Conservation (phyloP, 2,888 invertebrate species). For the Dascillus cervinus region DNA sequence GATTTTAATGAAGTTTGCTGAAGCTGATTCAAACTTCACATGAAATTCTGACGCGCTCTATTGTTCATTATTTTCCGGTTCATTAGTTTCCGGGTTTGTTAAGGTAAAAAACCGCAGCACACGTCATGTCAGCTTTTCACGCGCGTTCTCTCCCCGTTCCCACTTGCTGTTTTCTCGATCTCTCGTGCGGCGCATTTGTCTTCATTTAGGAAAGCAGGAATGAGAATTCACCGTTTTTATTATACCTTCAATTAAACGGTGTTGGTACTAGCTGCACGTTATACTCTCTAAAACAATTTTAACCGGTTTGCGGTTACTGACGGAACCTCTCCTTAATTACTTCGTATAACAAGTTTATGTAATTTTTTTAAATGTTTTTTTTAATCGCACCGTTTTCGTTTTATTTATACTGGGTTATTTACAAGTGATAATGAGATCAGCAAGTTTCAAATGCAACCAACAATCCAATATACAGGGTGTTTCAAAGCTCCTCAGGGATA, state of each 20-base stretch:
- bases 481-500: too few species aligned
- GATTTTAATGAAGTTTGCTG: too few species aligned
- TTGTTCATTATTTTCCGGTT: conserved; percentile 16
- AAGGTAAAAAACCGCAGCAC: conserved; percentile 14
- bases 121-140: conserved; percentile 16
- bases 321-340: conserved; percentile 16
- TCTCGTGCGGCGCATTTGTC: conserved; percentile 21
- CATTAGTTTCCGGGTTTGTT: conserved; percentile 14
- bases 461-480: too few species aligned
- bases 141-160: conserved; percentile 5
- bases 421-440: too few species aligned
- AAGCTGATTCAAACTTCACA: too few species aligned
- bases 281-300: conserved; percentile 16
- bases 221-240: conserved; percentile 18
- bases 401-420: too few species aligned
- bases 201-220: conserved; percentile 21
- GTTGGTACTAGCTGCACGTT: conserved; percentile 14
- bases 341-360: conserved; percentile 14
- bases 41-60: conserved; percentile 6
- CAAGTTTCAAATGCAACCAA: too few species aligned
- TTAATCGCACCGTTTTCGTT: too few species aligned
- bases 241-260: conserved; percentile 18
- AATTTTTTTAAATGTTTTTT: conserved; percentile 13
- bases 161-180: conserved; percentile 9
- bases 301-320: conserved; percentile 11